Base-by-base conservation (phyloP, 64 coral and sea anemone genomes). In the Acropora tenuis region DNA sequence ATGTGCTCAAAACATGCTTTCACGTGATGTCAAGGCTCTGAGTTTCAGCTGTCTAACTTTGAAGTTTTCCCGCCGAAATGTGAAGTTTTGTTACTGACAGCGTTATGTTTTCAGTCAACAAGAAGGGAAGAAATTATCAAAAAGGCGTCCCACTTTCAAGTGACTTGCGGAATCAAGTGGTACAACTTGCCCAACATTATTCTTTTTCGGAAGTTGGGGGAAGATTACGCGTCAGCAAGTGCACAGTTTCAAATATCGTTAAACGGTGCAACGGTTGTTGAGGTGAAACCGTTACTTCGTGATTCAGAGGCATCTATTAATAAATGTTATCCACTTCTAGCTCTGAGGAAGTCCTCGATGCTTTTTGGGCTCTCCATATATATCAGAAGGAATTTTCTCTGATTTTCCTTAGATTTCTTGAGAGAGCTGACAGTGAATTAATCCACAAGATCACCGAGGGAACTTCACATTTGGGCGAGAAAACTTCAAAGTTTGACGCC, bases 331-430 rank as follows among this genome's bases (percentile, higher is more conserved):
- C 69, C 42, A 89, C 75, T 58, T 78, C 87, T 76, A 30, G 30
- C 30, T 55, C 52, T 4, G 52, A 55, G 10, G 52, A 55, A 55
- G 52, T 55, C 52, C 52, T 55, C 55, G 3, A 79, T 90, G 44
- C 88, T 59, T 59, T 90, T 90, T 76, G 4, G 40, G 41, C 74
- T 76, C 42, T 76, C 74, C 74, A 76, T 76, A 44, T 76, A 7
- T 46, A 43, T 76, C 30, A 30, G 74, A 76, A 81, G 89, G 53
- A 75, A 89, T 90, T 90, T 82, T 90, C 78, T 77, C 78, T 81
- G 89, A 80, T 90, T 82, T 82, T 82, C 73, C 89, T 90, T 78
- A 73, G 80, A 73, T 90, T 90, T 90, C 78, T 81, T 81, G 78
- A 90, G 61, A 53, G 80, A 46, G 87, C 76, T 89, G 73, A 89